Conservation (phyloP, 2,797 vertebrate species). For the Anolis apletophallus region DNA sequence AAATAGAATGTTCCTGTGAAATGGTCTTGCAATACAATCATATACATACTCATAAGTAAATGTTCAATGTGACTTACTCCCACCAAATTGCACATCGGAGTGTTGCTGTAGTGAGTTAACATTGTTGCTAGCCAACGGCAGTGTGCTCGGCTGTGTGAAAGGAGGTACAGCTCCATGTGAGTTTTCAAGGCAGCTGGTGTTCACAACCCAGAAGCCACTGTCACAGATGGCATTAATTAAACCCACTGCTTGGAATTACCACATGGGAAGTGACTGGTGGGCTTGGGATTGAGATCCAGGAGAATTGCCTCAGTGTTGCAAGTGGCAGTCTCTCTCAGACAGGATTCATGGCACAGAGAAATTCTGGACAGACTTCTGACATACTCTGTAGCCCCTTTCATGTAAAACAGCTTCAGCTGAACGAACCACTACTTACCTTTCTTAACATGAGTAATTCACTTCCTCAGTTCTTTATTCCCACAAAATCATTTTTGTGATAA, state of each 20-base stretch:
- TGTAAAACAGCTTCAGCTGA: background rate
- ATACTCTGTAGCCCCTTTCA: background rate
- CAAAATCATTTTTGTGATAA: background rate
- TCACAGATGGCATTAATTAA: constrained; percentile 57
- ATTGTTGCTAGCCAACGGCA: background rate
- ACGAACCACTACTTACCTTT: background rate
- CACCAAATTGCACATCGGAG: background rate
- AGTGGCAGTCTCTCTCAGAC: background rate
- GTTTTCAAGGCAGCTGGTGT: constrained; percentile 55
- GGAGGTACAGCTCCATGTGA: background rate
- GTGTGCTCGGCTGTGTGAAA: rapidly evolving
- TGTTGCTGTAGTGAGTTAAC: background rate
- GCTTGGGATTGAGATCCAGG: background rate
- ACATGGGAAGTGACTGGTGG: background rate
- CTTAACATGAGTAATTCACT: background rate
- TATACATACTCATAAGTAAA: background rate
- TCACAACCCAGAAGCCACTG: background rate
- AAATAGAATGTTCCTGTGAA: background rate
- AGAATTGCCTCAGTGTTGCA: background rate
- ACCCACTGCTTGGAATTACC: constrained; percentile 8
- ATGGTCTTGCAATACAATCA: background rate
- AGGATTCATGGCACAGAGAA: background rate
- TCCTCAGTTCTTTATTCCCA: background rate
- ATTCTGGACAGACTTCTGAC: background rate
- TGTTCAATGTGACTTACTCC: background rate